Evolutionary conservation across 2,113 vertebrate species (phyloP).

Genomic region (Erythrolamprus reginae): DNA sequence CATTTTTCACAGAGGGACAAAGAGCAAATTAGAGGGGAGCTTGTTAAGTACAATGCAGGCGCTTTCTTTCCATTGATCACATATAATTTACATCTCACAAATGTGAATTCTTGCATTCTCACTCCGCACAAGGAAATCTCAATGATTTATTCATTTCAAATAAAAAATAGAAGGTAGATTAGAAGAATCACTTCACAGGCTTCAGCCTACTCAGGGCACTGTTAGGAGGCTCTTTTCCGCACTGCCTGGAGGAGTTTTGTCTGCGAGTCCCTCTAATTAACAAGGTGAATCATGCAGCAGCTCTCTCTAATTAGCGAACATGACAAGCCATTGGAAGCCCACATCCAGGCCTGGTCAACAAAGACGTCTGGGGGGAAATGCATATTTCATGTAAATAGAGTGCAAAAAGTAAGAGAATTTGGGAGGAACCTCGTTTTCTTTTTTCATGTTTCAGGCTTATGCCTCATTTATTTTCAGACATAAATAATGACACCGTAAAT

Average conservation of each 20-base stretch:
- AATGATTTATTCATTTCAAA: constrained; percentile 99
- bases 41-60: constrained; percentile 69
- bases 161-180: constrained; percentile 93
- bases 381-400: constrained; percentile 64
- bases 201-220: constrained; percentile 85
- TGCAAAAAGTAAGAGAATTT: constrained; percentile 58
- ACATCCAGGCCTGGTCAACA: constrained; percentile 80
- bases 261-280: constrained; percentile 99
- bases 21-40: constrained; percentile 73
- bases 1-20: constrained; percentile 64
- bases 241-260: constrained; percentile 79
- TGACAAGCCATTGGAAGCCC: constrained; percentile 95
- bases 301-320: constrained; percentile 99
- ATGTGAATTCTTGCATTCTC: constrained; percentile 92
- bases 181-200: constrained; percentile 97
- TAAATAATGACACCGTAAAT: constrained; percentile 40
- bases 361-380: constrained; percentile 54
- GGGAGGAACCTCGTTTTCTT: constrained; percentile 40
- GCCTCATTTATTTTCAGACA: constrained; percentile 45
- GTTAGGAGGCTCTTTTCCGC: constrained; percentile 80
- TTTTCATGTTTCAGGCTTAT: constrained; percentile 40
- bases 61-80: constrained; percentile 92
- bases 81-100: constrained; percentile 92
- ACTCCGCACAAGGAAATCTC: constrained; percentile 88
- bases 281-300: constrained; percentile 97